Percentiles rank a stretch among this genome's conserved stretches.
phyloP scores from a whole-genome alignment of 2,113 vertebrate genomes.

The Chaetorhynchus papuensis region DNA sequence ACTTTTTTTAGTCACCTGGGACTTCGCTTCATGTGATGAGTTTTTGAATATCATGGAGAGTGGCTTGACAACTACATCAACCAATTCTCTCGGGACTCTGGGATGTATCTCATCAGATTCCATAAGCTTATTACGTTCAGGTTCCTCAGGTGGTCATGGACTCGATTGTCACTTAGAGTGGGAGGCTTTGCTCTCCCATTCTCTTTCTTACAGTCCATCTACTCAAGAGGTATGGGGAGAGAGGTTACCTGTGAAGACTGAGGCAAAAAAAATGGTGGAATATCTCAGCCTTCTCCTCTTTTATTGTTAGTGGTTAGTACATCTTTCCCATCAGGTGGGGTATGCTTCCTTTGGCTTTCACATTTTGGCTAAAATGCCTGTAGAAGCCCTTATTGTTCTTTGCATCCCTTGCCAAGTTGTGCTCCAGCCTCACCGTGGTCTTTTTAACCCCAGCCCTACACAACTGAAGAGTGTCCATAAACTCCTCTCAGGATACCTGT shows the following conservation, averaged over 20 bases:
- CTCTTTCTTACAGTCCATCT: not conserved
- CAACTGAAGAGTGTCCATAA: not conserved
- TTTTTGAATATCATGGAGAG: not conserved
- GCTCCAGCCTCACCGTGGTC: accelerated
- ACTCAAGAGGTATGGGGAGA: not conserved
- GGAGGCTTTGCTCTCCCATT: not conserved
- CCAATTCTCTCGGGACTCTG: not conserved
- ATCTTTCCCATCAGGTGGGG: not conserved
- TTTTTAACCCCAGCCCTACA: not conserved
- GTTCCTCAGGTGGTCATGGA: not conserved
- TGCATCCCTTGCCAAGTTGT: not conserved
- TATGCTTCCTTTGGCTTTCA: not conserved
- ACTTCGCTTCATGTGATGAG: not conserved
- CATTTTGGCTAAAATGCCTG: not conserved
- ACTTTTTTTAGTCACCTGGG: not conserved
- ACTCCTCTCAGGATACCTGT: not conserved
- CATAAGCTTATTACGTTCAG: not conserved
- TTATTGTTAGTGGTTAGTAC: not conserved
- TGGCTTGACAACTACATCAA: not conserved
- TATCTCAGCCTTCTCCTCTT: not conserved
- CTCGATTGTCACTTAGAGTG: not conserved
- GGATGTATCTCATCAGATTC: not conserved
- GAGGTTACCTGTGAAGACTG: not conserved
- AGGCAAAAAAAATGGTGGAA: not conserved
- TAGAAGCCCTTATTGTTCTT: not conserved